Base-by-base conservation (phyloP, 2,797 vertebrate species). In the Coendou prehensilis region DNA sequence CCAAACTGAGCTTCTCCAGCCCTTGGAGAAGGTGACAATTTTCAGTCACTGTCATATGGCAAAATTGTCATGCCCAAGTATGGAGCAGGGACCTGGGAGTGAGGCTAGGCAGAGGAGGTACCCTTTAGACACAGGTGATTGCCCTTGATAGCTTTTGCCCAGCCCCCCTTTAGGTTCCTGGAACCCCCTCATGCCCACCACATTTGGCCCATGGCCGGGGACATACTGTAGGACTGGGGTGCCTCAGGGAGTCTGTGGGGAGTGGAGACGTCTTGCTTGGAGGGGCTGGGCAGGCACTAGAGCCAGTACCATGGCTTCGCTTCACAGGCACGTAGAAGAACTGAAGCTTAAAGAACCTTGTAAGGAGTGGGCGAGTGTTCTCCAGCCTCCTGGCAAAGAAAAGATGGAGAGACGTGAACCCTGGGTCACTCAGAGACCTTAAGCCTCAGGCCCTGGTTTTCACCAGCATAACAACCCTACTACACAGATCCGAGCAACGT, bases 271-370 rank as follows among this genome's bases (percentile, higher is more conserved):
- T 83, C 89, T 94, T 97, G 87, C 64, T 94, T 17, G 2, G 59
- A 28, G 94, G 67, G 45, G 82, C 8, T 2, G 75, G 82, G 79
- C 81, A 83, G 91, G 89, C 2, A 2, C 83, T 15, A 4, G 93
- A 23, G 83, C 88, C 9, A 28, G 87, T 1, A 14, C 71, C 89
- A 10, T 95, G 97, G 98, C 98, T 99, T 94, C 99, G 99, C 98
- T 98, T 99, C 91, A 99, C 99, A 0, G 99, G 99, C 18, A 99
- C 97, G 0, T 99, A 99, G 98, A 99, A 99, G 96, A 99, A 99
- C 97, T 99, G 99, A 56, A 99, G 99, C 90, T 99, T 99, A 98
- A 99, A 99, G 98, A 98, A 98, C 97, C 99, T 98, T 41, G 99
- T 99, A 97, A 99, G 99, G 33, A 97, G 98, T 0, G 99, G 99